Conservation (phyloP, 1,140 invertebrate genomes). For the Atopsyche davidsoni region DNA sequence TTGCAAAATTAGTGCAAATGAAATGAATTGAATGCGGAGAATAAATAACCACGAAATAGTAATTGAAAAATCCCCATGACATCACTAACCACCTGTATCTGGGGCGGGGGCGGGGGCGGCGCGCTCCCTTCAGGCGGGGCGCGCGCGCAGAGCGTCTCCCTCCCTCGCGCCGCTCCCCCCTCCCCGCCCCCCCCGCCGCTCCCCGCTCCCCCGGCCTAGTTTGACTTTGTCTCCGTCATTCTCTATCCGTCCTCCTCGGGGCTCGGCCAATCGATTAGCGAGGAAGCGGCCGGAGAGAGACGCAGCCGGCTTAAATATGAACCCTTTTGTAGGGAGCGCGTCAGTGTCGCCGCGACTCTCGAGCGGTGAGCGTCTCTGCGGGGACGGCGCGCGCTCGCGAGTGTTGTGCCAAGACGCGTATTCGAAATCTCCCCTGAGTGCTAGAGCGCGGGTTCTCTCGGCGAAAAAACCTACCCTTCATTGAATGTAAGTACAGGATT, state of each 20-base stretch:
- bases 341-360: slow-evolving; percentile 26
- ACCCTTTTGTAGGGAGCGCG: slow-evolving; percentile 28
- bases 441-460: too few relatives aligned
- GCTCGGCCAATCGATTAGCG: slow-evolving; percentile 30
- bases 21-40: too few relatives aligned
- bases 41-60: too few relatives aligned
- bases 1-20: too few relatives aligned
- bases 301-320: slow-evolving; percentile 28
- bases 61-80: too few relatives aligned
- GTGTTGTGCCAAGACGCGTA: not conserved
- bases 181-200: slow-evolving; percentile 3
- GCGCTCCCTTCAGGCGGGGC: not conserved
- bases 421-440: not conserved
- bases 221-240: too few relatives aligned
- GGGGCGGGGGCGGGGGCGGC: not conserved
- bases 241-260: slow-evolving; percentile 5
- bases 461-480: too few relatives aligned
- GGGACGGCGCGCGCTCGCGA: slow-evolving; percentile 1
- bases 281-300: slow-evolving; percentile 8
- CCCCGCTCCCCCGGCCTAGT: slow-evolving; percentile 6
- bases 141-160: slow-evolving; percentile 4
- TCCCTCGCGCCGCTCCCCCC: slow-evolving; percentile 10
- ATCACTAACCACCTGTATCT: slow-evolving; percentile 28
- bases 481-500: too few relatives aligned
- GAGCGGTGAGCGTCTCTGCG: slow-evolving; percentile 15